A percentile compares a stretch with the other conserved stretches of the same genome.
phyloP scores from a whole-genome alignment of 2,113 vertebrate genomes.

The Lophius piscatorius region DNA sequence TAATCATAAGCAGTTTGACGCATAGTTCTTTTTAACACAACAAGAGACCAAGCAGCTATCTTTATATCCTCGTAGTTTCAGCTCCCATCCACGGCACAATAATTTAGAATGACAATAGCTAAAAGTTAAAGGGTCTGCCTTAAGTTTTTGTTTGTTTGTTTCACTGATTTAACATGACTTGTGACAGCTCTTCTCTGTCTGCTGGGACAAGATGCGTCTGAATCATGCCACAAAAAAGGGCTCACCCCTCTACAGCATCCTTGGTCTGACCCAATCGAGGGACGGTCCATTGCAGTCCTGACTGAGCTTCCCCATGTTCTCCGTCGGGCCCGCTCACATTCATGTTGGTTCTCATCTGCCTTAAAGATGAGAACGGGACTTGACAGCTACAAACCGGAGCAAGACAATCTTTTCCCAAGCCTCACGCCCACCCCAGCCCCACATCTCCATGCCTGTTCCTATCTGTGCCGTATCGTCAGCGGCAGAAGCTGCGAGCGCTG shows the following conservation, averaged over 20 bases:
- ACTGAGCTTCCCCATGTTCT: conserved; percentile 28
- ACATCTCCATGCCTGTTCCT: conserved; percentile 46
- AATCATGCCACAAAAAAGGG: conserved; percentile 59
- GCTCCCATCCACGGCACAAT: conserved; percentile 31
- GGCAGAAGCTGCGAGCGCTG: conserved; percentile 43
- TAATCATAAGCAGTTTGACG: neutral
- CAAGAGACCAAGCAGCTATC: conserved; percentile 16
- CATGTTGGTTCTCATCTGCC: conserved; percentile 56
- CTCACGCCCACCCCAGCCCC: conserved; percentile 24
- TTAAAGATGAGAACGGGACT: conserved; percentile 50
- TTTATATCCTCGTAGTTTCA: conserved; percentile 11
- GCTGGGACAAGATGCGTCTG: conserved; percentile 57
- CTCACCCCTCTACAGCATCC: conserved; percentile 38
- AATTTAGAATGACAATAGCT: conserved; percentile 52
- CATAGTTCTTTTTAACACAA: neutral
- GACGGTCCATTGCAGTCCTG: conserved; percentile 22
- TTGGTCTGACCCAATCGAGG: conserved; percentile 25
- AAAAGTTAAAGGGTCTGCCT: conserved; percentile 50
- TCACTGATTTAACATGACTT: conserved; percentile 63
- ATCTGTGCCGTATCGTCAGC: conserved; percentile 66
- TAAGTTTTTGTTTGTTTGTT: conserved; percentile 51
- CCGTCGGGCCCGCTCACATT: conserved; percentile 59
- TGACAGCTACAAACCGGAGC: conserved; percentile 74
- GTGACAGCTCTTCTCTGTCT: conserved; percentile 69
- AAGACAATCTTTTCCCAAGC: conserved; percentile 64